Percentiles rank a stretch among this genome's conserved stretches.
phyloP scores from a whole-genome alignment of 2,113 vertebrate species.

The Anhinga rufa region DNA sequence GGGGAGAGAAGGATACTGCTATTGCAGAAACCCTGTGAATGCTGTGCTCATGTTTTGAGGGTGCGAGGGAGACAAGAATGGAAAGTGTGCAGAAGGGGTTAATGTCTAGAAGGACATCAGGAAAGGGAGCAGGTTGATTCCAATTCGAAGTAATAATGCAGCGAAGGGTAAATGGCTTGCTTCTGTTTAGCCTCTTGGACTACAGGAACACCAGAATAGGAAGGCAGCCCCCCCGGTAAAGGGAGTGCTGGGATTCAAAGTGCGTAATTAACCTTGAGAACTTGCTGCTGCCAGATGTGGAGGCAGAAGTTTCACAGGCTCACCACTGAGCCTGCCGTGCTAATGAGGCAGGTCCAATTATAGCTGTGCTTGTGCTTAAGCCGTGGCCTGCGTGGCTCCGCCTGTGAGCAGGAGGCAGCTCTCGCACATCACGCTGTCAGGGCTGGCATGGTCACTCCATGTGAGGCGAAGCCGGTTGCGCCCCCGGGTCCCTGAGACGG shows the following conservation, averaged over 20 bases:
- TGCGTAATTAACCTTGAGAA: background rate
- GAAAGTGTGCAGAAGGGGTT: background rate
- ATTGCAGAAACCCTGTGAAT: background rate
- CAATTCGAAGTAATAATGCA: background rate
- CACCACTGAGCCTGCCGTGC: background rate
- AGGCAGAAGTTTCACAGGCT: background rate
- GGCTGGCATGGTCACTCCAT: background rate
- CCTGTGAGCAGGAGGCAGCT: accelerated
- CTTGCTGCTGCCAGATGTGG: background rate
- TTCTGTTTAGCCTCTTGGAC: background rate
- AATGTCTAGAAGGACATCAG: background rate
- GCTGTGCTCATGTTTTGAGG: background rate
- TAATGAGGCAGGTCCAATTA: background rate
- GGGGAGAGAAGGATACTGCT: background rate
- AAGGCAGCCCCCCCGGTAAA: background rate
- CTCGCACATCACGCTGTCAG: accelerated
- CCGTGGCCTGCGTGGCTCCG: accelerated
- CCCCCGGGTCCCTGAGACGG: background rate
- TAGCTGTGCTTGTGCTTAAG: background rate
- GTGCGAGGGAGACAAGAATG: background rate
- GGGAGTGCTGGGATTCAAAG: background rate
- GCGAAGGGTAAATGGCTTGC: background rate
- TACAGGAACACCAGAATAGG: background rate
- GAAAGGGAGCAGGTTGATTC: background rate
- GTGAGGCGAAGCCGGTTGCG: accelerated